A percentile compares a stretch with the other conserved stretches of the same genome.
These are phyloP conservation scores for Parnassius glacialis DNA, from an alignment of 2,888 invertebrate species.

Conservation along the genomic window DNA sequence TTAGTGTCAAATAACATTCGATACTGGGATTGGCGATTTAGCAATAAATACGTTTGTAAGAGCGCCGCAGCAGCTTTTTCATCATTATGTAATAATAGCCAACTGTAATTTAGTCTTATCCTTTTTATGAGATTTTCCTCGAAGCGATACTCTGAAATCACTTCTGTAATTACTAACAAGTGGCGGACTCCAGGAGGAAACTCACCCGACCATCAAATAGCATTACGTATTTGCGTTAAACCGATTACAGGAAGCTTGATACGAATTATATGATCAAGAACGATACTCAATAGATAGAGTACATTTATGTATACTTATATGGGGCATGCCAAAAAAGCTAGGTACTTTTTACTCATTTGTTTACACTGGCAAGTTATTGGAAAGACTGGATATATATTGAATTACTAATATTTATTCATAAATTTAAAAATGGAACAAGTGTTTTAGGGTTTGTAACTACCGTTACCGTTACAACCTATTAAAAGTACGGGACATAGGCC, in stretches of 20 bases:
- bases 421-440: too few relatives aligned
- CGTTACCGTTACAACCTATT: too few relatives aligned
- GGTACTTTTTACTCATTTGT: too few relatives aligned
- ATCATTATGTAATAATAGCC: background rate
- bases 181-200: constrained; percentile 32
- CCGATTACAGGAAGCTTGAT: constrained; percentile 55
- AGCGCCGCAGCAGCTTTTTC: too few relatives aligned
- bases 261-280: constrained; percentile 33
- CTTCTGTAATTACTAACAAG: constrained; percentile 38
- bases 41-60: background rate
- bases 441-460: too few relatives aligned
- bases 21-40: background rate
- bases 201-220: constrained; percentile 55
- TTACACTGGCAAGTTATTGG: too few relatives aligned
- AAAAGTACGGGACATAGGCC: too few relatives aligned
- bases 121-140: constrained; percentile 14
- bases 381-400: too few relatives aligned
- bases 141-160: constrained; percentile 31
- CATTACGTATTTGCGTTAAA: constrained; percentile 55
- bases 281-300: constrained; percentile 1
- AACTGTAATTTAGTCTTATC: constrained; percentile 22
- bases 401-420: too few relatives aligned
- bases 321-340: too few relatives aligned
- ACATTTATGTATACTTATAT: too few relatives aligned
- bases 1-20: too few relatives aligned